Percentiles rank a stretch among this genome's conserved stretches.
Conservation (phyloP, 2,797 vertebrate species). For the Hozukius guyotensis region DNA sequence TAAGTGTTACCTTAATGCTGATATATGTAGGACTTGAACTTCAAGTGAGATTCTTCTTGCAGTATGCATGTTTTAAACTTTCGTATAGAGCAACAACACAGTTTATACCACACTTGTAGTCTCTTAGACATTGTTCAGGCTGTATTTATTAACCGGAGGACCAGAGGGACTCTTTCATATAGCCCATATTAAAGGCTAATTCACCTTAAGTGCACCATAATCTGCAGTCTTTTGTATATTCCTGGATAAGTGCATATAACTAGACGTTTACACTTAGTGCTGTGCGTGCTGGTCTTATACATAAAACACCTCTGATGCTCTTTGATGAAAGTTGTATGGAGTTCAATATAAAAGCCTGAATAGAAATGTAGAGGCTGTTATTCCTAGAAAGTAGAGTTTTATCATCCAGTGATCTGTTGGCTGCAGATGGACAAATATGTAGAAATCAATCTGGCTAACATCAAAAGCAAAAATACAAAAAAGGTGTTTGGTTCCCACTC, state of each 20-base stretch:
- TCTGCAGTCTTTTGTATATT: background rate
- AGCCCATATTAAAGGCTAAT: background rate
- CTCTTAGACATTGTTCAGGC: constrained; percentile 7
- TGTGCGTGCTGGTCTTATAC: background rate
- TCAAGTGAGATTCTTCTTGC: background rate
- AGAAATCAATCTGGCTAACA: constrained; percentile 9
- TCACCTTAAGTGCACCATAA: background rate
- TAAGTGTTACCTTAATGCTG: background rate
- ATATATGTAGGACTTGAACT: background rate
- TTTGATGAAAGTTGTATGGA: constrained; percentile 33
- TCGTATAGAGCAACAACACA: background rate
- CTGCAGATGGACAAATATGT: background rate
- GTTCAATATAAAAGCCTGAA: background rate
- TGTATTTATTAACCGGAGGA: constrained; percentile 17
- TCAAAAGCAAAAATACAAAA: constrained; percentile 1
- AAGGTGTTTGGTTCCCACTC: background rate
- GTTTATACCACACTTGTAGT: background rate
- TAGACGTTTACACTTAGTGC: background rate
- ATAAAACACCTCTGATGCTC: constrained; percentile 6
- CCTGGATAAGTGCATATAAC: background rate
- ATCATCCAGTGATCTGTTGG: background rate
- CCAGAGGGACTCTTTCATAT: background rate
- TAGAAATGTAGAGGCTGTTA: background rate
- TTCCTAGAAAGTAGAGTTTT: background rate
- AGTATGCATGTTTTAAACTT: background rate